Base-by-base conservation (phyloP, 2,797 vertebrate genomes). In the Lithobates sylvaticus region DNA sequence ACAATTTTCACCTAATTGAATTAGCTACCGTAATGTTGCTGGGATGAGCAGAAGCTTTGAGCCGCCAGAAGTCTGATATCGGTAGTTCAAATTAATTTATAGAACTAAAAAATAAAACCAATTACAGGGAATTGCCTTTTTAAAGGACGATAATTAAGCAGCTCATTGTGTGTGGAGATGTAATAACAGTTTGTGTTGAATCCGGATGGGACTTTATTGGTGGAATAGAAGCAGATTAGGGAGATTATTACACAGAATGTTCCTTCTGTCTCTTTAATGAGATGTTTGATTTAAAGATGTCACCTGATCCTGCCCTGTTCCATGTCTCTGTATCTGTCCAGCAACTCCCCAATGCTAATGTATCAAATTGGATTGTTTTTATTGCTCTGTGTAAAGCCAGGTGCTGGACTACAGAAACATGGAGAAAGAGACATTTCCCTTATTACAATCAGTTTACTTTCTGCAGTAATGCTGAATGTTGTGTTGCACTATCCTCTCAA, bases 1-100 rank as follows among this genome's bases (percentile, higher is more conserved):
- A 95, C 94, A 94, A 94, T 94, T 93, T 93, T 91, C 89, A 86
- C 92, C 91, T 95, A 95, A 95, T 95, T 95, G 94, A 95, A 95
- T 95, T 95, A 95, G 93, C 92, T 93, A 93, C 92, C 94, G 91
- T 93, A 94, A 94, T 94, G 94, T 94, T 94, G 94, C 94, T 93
- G 91, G 89, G 92, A 93, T 94, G 94, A 94, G 94, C 94, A 93
- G 91, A 95, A 94, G 92, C 91, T 94, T 91, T 94, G 94, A 94
- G 93, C 90, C 93, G 93, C 92, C 94, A 93, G 92, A 95, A 94
- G 93, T 93, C 94, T 93, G 90, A 94, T 94, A 95, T 93, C 92
- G 93, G 91, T 92, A 92, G 92, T 93, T 92, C 92, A 94, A 93
- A 95, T 94, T 93, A 94, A 94, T 94, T 94, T 93, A 92, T 90